phyloP scores from a whole-genome alignment of 2,797 vertebrate species.

The Emydoidea blandingii region DNA sequence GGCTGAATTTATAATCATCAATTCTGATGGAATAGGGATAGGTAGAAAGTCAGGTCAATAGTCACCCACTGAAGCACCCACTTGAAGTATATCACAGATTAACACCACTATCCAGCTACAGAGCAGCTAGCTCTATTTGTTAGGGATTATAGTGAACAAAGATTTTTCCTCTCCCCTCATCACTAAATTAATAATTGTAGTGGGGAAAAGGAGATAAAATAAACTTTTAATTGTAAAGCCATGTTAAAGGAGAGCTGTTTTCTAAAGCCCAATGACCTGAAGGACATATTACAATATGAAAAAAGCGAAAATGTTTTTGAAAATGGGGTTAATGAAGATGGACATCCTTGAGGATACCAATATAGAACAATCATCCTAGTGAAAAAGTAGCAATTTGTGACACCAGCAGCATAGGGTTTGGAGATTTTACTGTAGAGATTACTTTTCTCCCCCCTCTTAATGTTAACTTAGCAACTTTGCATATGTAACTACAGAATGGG shows the following conservation, averaged over 20 bases:
- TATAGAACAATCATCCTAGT: not conserved
- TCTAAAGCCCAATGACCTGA: not conserved
- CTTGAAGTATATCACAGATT: not conserved
- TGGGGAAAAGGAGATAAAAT: not conserved
- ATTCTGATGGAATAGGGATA: not conserved
- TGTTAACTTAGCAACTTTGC: not conserved
- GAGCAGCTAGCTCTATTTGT: not conserved
- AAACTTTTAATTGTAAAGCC: not conserved
- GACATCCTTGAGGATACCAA: not conserved
- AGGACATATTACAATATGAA: not conserved
- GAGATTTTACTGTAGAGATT: not conserved
- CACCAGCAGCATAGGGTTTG: not conserved
- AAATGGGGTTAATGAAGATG: rapidly evolving
- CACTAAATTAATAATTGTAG: not conserved
- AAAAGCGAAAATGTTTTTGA: rapidly evolving
- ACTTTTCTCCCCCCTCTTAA: not conserved
- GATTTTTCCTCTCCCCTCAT: not conserved
- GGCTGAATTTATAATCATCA: not conserved
- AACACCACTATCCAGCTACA: not conserved
- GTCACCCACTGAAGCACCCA: not conserved
- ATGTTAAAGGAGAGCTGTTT: not conserved
- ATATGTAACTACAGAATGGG: not conserved
- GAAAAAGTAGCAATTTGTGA: not conserved
- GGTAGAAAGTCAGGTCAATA: not conserved
- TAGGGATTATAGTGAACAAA: not conserved